Evolutionary conservation across 2,113 vertebrate species (phyloP), one percentile per base, ranked within the genome.

Genomic region (Garra rufa): DNA sequence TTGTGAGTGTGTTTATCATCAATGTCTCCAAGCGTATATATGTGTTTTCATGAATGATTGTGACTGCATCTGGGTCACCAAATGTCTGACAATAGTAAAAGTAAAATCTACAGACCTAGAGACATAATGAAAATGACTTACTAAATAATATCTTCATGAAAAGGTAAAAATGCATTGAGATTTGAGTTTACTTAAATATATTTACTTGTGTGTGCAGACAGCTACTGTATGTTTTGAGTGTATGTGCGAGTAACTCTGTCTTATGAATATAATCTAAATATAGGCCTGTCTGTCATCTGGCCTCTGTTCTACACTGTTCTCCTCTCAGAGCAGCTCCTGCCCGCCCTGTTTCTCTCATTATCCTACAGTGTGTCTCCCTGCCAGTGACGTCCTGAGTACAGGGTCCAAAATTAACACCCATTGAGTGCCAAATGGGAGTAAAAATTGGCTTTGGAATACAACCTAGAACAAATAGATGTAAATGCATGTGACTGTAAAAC

Each of bases 251-350:
- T 26, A 59, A 43, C 76, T 76, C 28, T 11, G 28, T 48, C 46
- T 75, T 50, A 77, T 77, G 75, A 38, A 77, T 77, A 38, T 41
- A 69, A 43, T 78, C 76, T 78, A 78, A 61, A 78, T 26, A 78
- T 78, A 78, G 34, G 6, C 8, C 38, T 61, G 76, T 61, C 76
- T 78, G 55, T 78, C 76, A 78, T 78, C 24, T 78, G 8, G 30
- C 24, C n/a, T 57, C 9, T 28, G 41, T 71, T 71, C 21, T 71
- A 24, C 69, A 44, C 13, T 61, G 50, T 77, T 77, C 50, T 41
- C 21, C 7, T 24, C 38, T 78, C 38, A 59, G 55, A 43, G 38
- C 55, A 78, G 76, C 52, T 78, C 57, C 76, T 61, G 55, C 55
- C n/a, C 38, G 61, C 76, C 50, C 73, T 52, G 24, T 75, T 46